These are phyloP conservation scores for Monopis laevigella DNA, from an alignment of 2,888 invertebrate species.

Conservation along the genomic window DNA sequence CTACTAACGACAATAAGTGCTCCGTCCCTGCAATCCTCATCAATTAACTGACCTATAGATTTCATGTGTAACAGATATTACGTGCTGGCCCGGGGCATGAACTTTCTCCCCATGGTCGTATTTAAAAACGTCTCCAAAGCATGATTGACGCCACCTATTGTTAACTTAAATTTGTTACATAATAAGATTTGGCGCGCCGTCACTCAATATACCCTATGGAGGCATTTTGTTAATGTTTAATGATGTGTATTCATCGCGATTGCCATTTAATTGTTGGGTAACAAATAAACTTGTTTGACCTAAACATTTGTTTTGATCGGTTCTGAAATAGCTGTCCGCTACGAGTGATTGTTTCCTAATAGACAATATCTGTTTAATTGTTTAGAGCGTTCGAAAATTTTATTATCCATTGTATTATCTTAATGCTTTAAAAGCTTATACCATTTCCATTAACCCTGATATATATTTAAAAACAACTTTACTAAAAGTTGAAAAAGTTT, in stretches of 20 bases:
- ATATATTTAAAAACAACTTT: too few relatives aligned
- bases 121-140: slow-evolving; percentile 59
- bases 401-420: too few relatives aligned
- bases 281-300: slow-evolving; percentile 25
- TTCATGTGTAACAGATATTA: slow-evolving; percentile 8
- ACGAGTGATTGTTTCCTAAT: too few relatives aligned
- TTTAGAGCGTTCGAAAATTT: too few relatives aligned
- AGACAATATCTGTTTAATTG: too few relatives aligned
- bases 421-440: too few relatives aligned
- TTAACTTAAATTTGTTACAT: slow-evolving; percentile 43
- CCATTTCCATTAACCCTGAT: too few relatives aligned
- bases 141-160: slow-evolving; percentile 55
- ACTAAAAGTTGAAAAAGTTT: slow-evolving; percentile 18
- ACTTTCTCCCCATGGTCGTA: slow-evolving; percentile 61
- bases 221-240: slow-evolving; percentile 55
- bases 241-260: slow-evolving; percentile 53
- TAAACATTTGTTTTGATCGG: neutral
- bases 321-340: neutral
- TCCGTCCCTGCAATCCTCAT: slow-evolving; percentile 2
- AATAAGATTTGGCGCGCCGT: slow-evolving; percentile 52
- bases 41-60: slow-evolving; percentile 10
- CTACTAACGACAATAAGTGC: too few relatives aligned
- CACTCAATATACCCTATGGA: slow-evolving; percentile 54
- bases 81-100: slow-evolving; percentile 13
- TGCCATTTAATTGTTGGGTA: slow-evolving; percentile 62